phyloP scores from a whole-genome alignment of 2,113 vertebrate genomes.

The Sardina pilchardus region DNA sequence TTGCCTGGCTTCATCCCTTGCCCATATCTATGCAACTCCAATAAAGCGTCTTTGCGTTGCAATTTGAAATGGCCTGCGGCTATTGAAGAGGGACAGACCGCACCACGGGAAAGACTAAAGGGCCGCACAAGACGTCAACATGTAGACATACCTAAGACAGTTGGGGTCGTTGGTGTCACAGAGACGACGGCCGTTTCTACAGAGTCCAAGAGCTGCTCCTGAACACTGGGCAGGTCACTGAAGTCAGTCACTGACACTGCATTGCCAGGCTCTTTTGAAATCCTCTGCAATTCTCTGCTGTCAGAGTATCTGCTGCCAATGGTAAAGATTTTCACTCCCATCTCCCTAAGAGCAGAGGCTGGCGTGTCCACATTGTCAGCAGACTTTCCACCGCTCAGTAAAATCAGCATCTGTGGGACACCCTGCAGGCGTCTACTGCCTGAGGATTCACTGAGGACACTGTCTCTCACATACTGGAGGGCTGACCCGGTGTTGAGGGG shows the following conservation, averaged over 20 bases:
- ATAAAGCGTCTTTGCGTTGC: constrained; percentile 26
- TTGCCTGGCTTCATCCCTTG: neutral
- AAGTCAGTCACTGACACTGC: constrained; percentile 53
- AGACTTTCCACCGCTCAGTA: constrained; percentile 66
- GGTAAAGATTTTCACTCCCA: constrained; percentile 57
- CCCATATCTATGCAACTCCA: constrained; percentile 30
- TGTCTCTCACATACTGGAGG: constrained; percentile 62
- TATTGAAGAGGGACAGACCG: too few species aligned
- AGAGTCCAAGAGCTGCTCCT: constrained; percentile 53
- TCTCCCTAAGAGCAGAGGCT: constrained; percentile 48
- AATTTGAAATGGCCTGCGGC: too few species aligned
- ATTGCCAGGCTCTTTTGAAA: constrained; percentile 52
- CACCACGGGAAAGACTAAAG: too few species aligned
- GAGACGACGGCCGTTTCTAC: neutral
- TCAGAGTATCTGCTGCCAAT: constrained; percentile 56
- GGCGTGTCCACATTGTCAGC: constrained; percentile 56
- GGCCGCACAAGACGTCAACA: neutral
- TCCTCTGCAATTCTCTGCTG: constrained; percentile 46
- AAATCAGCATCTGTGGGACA: constrained; percentile 67
- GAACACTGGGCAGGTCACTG: constrained; percentile 57
- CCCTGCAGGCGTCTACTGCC: constrained; percentile 64
- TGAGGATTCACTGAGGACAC: constrained; percentile 57
- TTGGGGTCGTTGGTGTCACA: neutral
- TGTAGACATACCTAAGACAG: constrained; percentile 3
- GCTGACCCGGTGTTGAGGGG: constrained; percentile 57